These are phyloP conservation scores for Drosophila birchii DNA, from an alignment of 2,888 invertebrate species.

Conservation along the genomic window DNA sequence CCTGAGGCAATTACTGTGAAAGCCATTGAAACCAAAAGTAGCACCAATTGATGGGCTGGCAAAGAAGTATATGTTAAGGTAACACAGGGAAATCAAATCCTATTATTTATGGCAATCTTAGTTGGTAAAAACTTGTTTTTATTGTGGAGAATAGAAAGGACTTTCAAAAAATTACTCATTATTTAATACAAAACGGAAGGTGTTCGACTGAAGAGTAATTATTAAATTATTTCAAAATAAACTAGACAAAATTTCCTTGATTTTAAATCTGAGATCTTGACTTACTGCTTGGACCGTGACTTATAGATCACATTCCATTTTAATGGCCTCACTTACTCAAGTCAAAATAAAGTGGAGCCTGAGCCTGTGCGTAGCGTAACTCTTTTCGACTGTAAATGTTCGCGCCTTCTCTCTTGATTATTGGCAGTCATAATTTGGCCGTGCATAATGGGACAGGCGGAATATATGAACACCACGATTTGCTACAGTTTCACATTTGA, in stretches of 20 bases:
- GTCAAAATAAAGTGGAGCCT: conserved; percentile 22
- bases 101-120: not conserved
- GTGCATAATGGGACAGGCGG: conserved; percentile 39
- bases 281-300: not conserved
- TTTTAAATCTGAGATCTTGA: not conserved
- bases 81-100: not conserved
- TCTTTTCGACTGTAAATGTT: conserved; percentile 51
- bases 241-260: no score
- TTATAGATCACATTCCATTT: conserved; percentile 36
- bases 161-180: no score
- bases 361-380: conserved; percentile 6
- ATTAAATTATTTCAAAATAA: no score
- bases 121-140: no score
- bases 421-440: conserved; percentile 54
- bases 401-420: conserved; percentile 51
- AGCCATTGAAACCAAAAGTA: conserved; percentile 26
- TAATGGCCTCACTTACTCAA: conserved; percentile 37
- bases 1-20: conserved; percentile 15
- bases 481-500: conserved; percentile 54
- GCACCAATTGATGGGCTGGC: conserved; percentile 1
- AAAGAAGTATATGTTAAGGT: not conserved
- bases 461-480: conserved; percentile 43
- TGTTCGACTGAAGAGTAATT: no score
- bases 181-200: no score
- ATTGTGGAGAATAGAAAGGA: no score